Evolutionary conservation across 1,140 invertebrate species (phyloP).

Genomic region (Camponotus floridanus): DNA sequence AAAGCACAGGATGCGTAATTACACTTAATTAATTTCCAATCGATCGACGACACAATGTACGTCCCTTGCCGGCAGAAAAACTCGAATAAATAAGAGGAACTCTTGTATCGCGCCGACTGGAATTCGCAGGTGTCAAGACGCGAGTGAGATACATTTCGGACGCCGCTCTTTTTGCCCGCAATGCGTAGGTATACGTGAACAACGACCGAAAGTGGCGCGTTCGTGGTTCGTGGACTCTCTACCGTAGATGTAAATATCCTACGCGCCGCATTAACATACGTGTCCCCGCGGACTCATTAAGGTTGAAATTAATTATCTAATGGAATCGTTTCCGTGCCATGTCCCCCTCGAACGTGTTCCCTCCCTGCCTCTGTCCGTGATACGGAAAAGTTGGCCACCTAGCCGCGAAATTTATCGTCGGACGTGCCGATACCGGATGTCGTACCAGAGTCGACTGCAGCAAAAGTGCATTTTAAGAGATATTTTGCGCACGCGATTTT

Average conservation of each 20-base stretch:
- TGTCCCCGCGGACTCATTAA: slow-evolving; percentile 83
- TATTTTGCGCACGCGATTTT: slow-evolving; percentile 1
- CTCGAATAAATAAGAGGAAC: slow-evolving; percentile 42
- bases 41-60: slow-evolving; percentile 30
- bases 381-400: slow-evolving; percentile 52
- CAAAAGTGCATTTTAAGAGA: slow-evolving; percentile 13
- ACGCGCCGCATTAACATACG: slow-evolving; percentile 84
- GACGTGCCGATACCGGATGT: slow-evolving; percentile 22
- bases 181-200: slow-evolving; percentile 75
- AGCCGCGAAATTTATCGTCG: slow-evolving; percentile 38
- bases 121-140: slow-evolving; percentile 50
- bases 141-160: slow-evolving; percentile 48
- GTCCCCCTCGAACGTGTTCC: not conserved
- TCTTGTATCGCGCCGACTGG: slow-evolving; percentile 41
- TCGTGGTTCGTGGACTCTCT: slow-evolving; percentile 74
- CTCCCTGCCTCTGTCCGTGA: not conserved
- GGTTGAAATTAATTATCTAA: slow-evolving; percentile 84
- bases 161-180: slow-evolving; percentile 31
- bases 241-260: slow-evolving; percentile 85
- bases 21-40: slow-evolving; percentile 52
- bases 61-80: slow-evolving; percentile 24
- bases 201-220: slow-evolving; percentile 71
- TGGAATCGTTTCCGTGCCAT: slow-evolving; percentile 72
- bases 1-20: slow-evolving; percentile 25
- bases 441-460: not conserved